Percentiles rank a stretch among this genome's conserved stretches.
phyloP scores from a whole-genome alignment of 2,888 invertebrate genomes.

The Tenthredo amoena region DNA sequence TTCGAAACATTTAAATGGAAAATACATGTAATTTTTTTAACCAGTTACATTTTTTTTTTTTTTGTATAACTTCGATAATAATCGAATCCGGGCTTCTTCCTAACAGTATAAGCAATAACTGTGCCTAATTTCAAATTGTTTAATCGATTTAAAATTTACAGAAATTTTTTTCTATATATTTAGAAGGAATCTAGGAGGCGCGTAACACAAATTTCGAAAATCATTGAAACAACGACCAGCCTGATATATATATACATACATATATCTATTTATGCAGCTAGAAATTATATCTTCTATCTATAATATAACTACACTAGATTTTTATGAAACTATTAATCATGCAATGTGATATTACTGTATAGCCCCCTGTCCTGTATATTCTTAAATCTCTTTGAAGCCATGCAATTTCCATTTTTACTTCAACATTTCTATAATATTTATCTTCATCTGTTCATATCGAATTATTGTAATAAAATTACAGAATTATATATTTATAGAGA shows the following conservation, averaged over 20 bases:
- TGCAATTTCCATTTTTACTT: constrained; percentile 76
- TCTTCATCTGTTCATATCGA: constrained; percentile 77
- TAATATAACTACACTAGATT: constrained; percentile 66
- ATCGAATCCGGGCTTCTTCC: too few relatives aligned
- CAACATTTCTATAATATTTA: constrained; percentile 76
- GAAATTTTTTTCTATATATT: too few relatives aligned
- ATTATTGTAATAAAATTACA: constrained; percentile 75
- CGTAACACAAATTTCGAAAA: too few relatives aligned
- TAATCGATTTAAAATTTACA: too few relatives aligned
- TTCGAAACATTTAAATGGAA: too few relatives aligned
- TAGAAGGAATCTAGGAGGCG: too few relatives aligned
- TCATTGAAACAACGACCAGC: too few relatives aligned
- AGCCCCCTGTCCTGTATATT: constrained; percentile 67
- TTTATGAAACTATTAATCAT: constrained; percentile 76
- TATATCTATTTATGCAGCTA: constrained; percentile 57
- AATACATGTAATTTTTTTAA: too few relatives aligned
- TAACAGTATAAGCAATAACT: too few relatives aligned
- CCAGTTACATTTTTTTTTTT: too few relatives aligned
- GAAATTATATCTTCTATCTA: background rate
- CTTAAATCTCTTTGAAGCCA: constrained; percentile 44
- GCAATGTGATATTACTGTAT: constrained; percentile 78
- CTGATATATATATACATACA: background rate
- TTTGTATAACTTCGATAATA: too few relatives aligned
- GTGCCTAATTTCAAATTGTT: too few relatives aligned
- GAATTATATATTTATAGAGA: background rate